Percentiles rank a stretch among this genome's conserved stretches.
Conservation (phyloP, 2,113 vertebrate species). For the Phoxinus phoxinus region DNA sequence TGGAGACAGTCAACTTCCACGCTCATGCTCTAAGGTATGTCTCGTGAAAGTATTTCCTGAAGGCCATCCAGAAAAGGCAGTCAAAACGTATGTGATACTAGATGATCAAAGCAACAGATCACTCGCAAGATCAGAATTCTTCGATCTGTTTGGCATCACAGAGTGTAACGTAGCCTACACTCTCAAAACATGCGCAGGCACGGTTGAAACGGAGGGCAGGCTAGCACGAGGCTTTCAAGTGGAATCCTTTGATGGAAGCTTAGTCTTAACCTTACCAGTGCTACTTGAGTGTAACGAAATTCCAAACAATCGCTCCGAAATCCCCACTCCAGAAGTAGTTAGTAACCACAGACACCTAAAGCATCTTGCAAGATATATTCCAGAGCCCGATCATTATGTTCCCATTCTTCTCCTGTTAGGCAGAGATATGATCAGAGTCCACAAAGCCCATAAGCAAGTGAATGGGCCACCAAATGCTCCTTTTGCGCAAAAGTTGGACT, state of each 20-base stretch:
- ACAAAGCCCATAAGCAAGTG: conserved; percentile 29
- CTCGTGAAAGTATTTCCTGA: neutral
- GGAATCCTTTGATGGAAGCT: conserved; percentile 13
- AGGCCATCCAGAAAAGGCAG: conserved; percentile 20
- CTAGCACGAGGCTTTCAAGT: neutral
- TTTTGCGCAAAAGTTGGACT: conserved; percentile 2
- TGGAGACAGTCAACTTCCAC: neutral
- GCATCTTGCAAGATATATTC: conserved; percentile 4
- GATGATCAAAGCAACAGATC: conserved; percentile 16
- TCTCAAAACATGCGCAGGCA: conserved; percentile 28
- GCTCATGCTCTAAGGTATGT: conserved; percentile 51
- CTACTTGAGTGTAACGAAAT: conserved; percentile 46
- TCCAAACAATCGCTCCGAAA: conserved; percentile 38
- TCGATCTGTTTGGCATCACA: conserved; percentile 1
- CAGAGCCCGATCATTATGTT: conserved; percentile 20
- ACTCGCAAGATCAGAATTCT: conserved; percentile 32
- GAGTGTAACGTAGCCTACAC: neutral
- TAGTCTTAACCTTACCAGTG: neutral
- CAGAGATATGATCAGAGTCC: conserved; percentile 37
- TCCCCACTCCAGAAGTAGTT: conserved; percentile 26
- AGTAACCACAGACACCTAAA: conserved; percentile 21
- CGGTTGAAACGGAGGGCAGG: neutral
- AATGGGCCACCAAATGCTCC: neutral
- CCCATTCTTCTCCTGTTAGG: conserved; percentile 41
- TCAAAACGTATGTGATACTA: conserved; percentile 1